phyloP scores from a whole-genome alignment of 1,140 invertebrate genomes.

The Muscidifurax raptorellus region DNA sequence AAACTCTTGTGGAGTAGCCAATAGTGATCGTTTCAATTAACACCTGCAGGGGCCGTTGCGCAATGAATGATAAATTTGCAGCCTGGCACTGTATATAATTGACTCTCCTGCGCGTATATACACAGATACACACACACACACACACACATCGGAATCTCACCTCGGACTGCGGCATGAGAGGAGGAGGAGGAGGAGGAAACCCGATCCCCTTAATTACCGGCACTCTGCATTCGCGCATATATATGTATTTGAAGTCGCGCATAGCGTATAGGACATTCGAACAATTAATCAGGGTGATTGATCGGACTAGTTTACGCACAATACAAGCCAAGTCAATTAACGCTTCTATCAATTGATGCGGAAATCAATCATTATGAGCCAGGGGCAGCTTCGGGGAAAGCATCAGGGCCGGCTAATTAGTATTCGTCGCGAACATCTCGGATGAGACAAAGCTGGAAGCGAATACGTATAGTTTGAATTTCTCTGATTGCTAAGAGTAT shows the following conservation, averaged over 20 bases:
- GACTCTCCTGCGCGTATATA: conserved; percentile 29
- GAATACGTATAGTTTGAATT: not conserved
- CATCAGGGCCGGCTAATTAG: not conserved
- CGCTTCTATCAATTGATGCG: conserved; percentile 37
- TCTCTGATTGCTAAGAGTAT: no score
- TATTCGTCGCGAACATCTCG: not conserved
- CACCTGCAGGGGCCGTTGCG: not conserved
- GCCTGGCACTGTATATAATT: conserved; percentile 19
- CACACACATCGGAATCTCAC: conserved; percentile 18
- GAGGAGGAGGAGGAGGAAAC: conserved; percentile 12
- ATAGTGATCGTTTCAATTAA: conserved; percentile 8
- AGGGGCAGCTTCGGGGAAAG: not conserved
- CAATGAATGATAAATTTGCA: conserved; percentile 26
- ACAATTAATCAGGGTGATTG: conserved; percentile 48
- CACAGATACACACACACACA: not conserved
- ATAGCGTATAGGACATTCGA: conserved; percentile 12
- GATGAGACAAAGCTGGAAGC: no score
- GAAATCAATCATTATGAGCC: not conserved
- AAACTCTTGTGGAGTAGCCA: not conserved
- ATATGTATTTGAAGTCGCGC: not conserved
- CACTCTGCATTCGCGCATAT: not conserved
- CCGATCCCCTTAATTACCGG: conserved; percentile 42
- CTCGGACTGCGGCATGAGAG: not conserved
- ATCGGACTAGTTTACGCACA: not conserved
- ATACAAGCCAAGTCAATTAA: conserved; percentile 29